Conservation (phyloP, 2,797 vertebrate genomes). For the Silurus aristotelis region DNA sequence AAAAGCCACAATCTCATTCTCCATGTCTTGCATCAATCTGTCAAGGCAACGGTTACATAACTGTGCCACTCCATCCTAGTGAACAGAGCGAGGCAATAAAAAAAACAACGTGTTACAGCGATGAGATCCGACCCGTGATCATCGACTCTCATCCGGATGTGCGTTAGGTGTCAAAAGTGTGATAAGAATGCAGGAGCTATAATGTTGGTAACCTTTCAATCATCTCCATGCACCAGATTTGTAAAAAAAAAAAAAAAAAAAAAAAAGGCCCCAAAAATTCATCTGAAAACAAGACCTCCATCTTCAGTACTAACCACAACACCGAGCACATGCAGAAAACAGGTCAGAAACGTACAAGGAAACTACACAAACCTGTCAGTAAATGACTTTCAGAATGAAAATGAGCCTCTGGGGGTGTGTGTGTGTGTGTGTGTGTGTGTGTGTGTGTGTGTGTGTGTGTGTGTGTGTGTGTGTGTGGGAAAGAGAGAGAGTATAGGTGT, state of each 20-base stretch:
- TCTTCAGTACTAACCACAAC: not conserved
- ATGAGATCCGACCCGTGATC: not conserved
- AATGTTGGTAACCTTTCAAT: not conserved
- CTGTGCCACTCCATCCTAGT: conserved; percentile 64
- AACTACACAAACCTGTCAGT: conserved; percentile 2
- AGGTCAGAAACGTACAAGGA: conserved; percentile 6
- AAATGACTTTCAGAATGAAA: not conserved
- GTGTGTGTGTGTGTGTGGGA: not conserved
- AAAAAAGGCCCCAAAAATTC: not conserved
- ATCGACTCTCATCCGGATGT: not conserved
- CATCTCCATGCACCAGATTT: not conserved
- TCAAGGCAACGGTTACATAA: conserved; percentile 73
- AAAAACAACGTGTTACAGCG: not conserved
- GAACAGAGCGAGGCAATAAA: conserved; percentile 44
- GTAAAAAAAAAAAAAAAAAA: not conserved
- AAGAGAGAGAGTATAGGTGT: no score
- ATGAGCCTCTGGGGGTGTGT: not conserved
- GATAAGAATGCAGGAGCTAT: not conserved
- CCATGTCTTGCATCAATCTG: conserved; percentile 60
- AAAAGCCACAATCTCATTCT: conserved; percentile 52
- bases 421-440: not conserved
- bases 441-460: not conserved
- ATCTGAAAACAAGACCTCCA: not conserved
- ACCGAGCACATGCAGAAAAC: not conserved
- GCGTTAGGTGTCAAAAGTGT: not conserved